Percentiles rank a stretch among this genome's conserved stretches.
Evolutionary conservation across 2,888 invertebrate species (phyloP).

Genomic region (Hirtodrosophila confusa): DNA sequence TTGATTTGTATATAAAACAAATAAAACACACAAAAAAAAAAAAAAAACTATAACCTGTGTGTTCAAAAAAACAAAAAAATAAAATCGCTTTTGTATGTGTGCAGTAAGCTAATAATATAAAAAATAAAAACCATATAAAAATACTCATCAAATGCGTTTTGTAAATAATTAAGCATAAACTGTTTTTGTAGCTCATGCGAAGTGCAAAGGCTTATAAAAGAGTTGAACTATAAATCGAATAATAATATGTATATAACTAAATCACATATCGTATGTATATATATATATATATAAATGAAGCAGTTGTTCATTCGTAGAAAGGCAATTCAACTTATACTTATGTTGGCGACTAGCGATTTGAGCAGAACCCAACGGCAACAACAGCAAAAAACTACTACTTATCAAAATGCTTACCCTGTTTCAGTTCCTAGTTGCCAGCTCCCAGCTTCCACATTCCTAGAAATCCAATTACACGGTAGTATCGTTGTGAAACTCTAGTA

Average conservation of each 20-base stretch:
- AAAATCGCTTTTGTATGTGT: slow-evolving; percentile 31
- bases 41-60: background rate
- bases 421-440: slow-evolving; percentile 4
- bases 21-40: slow-evolving; percentile 17
- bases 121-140: background rate
- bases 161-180: slow-evolving; percentile 24
- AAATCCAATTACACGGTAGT: slow-evolving; percentile 26
- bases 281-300: slow-evolving; percentile 16
- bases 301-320: slow-evolving; percentile 37
- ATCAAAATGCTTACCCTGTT: slow-evolving; percentile 23
- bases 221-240: slow-evolving; percentile 10
- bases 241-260: background rate
- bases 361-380: slow-evolving; percentile 12
- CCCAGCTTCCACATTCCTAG: slow-evolving; percentile 12
- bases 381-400: slow-evolving; percentile 7
- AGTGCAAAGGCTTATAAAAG: background rate
- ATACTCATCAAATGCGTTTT: slow-evolving; percentile 13
- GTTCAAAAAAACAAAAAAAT: slow-evolving; percentile 12
- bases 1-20: slow-evolving; percentile 38
- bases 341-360: slow-evolving; percentile 34
- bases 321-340: slow-evolving; percentile 38
- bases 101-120: slow-evolving; percentile 9
- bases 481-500: slow-evolving; percentile 7
- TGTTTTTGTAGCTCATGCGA: background rate
- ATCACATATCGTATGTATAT: slow-evolving; percentile 22